A percentile compares a stretch with the other conserved stretches of the same genome.
Evolutionary conservation across 2,888 invertebrate genomes (phyloP).

Genomic region (Lumbricus terrestris): DNA sequence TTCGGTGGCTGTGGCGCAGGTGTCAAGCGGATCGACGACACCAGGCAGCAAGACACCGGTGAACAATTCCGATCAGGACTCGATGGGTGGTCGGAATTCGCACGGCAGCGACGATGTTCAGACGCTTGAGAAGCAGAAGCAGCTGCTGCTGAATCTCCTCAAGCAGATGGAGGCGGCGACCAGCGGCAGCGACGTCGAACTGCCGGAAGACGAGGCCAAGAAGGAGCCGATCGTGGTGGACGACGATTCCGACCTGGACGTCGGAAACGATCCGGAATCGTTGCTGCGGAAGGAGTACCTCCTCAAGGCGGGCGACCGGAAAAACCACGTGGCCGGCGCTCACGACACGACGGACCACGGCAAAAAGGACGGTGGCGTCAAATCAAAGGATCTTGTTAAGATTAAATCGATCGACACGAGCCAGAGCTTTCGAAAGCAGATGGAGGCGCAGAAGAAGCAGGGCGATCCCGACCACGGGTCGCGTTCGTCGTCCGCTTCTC

Average conservation of each 20-base stretch:
- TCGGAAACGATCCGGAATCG: background rate
- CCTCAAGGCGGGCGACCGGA: background rate
- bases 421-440: slow-evolving; percentile 50
- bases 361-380: background rate
- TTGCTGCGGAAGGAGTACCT: background rate
- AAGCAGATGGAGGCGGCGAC: slow-evolving; percentile 52
- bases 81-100: background rate
- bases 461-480: background rate
- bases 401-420: slow-evolving; percentile 42
- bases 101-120: slow-evolving; percentile 30
- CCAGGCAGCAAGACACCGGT: slow-evolving; percentile 13
- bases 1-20: background rate
- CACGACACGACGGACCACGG: background rate
- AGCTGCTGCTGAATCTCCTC: slow-evolving; percentile 52
- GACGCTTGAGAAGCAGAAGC: slow-evolving; percentile 50
- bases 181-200: slow-evolving; percentile 40
- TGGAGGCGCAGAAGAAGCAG: slow-evolving; percentile 45
- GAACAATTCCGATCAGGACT: slow-evolving; percentile 27
- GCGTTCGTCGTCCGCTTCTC: background rate
- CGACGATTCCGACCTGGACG: slow-evolving; percentile 34
- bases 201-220: slow-evolving; percentile 33
- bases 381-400: slow-evolving; percentile 14
- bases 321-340: background rate
- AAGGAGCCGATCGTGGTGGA: slow-evolving; percentile 43
- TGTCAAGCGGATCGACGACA: background rate